Evolutionary conservation across 2,797 vertebrate species (phyloP), one percentile per base, ranked within the genome.

Genomic region (Crypturellus tataupa): DNA sequence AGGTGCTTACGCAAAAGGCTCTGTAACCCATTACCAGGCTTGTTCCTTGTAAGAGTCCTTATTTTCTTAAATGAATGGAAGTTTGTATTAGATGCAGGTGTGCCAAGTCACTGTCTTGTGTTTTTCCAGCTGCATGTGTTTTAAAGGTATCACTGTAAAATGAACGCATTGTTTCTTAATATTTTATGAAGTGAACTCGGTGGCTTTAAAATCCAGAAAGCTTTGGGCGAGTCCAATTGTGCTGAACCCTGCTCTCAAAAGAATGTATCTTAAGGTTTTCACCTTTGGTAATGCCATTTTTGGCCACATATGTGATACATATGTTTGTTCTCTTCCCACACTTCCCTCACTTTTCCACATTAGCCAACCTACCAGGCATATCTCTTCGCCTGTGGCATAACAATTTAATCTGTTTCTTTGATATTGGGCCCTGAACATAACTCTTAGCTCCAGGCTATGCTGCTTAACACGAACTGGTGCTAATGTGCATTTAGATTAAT

Each of bases 11-110:
- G 62, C 71, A 80, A 87, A 87, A 78, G 76, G 44, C 59, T 95
- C 64, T 80, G 47, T 85, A 87, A 87, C 62, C 46, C 64, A 17
- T 93, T 91, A 69, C 67, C 55, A 87, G 78, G 84, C 47, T 85
- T 27, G 31, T 78, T 72, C 73, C 68, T 88, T 5, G 1, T 78
- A 68, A 76, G 84, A 73, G 82, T n/a, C 78, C 80, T 58, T 65
- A 4, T 89, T 93, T 89, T 75, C 46, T 85, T 63, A 80, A 87
- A 65, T 35, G 69, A 84, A 70, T 58, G 62, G 64, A 12, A 3
- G 42, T 67, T 78, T 25, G 7, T 71, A 14, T 91, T 87, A 87
- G 88, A 27, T 3, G 2, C 62, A 80, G 77, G 55, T 87, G 56
- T 76, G 85, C 5, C 23, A 70, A 76, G 29, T 77, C 80, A 24